Evolutionary conservation across 2,888 invertebrate genomes (phyloP), one percentile per base, ranked within the genome.

Genomic region (Thereva nobilitata): DNA sequence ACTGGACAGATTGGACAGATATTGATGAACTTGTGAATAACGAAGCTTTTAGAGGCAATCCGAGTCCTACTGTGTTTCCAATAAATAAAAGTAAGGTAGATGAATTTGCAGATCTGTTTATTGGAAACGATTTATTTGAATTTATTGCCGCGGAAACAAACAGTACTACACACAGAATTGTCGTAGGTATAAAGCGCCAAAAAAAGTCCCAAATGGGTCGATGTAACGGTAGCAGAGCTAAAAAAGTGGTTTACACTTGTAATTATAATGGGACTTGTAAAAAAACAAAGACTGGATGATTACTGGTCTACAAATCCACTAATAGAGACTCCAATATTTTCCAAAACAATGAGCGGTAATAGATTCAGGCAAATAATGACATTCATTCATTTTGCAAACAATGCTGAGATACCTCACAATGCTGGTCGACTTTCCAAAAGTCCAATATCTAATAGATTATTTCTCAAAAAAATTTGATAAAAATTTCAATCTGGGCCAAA

Each of bases 111-210:
- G 9, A 34, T 50, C 4, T 50, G 4, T 50, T 23, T 7, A 50
- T 50, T 50, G 50, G 50, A 50, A 50, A 50, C 9, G 50, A 50
- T 50, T 50, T 50, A 12, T 50, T 50, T 50, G 23, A n/a, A n/a
- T n/a, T n/a, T n/a, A n/a, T n/a, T n/a, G n/a, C n/a, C n/a, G n/a
- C n/a, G n/a, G n/a, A n/a, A 50, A 50, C 50, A 50, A 50, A 23
- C 8, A 34, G 34, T 50, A 50, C 34, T 23, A 50, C 50, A 50
- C 5, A 50, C 34, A 50, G 34, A 50, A 50, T 23, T 23, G 12
- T 50, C 23, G 34, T 50, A 50, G 23, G 34, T 50, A 50, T 50
- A 50, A 50, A 50, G 4, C 7, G 34, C 50, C 10, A n/a, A 50
- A 23, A 50, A 50, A 34, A 53, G 4, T 53, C n/a, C 5, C 8